Evolutionary conservation across 2,113 vertebrate genomes (phyloP).

Genomic region (Xenopus borealis): DNA sequence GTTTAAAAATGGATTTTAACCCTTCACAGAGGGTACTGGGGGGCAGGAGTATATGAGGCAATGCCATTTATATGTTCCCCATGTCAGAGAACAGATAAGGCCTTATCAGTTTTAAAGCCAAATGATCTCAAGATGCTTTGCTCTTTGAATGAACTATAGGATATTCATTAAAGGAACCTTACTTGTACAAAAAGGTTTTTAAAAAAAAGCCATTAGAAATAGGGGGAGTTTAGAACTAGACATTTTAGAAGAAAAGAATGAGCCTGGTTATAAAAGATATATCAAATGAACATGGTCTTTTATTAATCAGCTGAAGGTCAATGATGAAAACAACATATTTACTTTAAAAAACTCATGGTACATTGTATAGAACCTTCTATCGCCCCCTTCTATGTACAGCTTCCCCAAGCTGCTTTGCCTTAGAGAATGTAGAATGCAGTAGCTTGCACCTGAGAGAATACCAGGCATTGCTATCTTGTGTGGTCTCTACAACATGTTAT

Average conservation of each 20-base stretch:
- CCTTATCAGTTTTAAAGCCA: conserved; percentile 12
- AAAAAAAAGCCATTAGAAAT: conserved; percentile 40
- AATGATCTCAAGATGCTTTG: neutral
- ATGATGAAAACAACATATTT: neutral
- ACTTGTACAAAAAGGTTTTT: conserved; percentile 24
- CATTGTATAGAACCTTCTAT: conserved; percentile 27
- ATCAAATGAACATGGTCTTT: conserved; percentile 33
- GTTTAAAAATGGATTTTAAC: conserved; percentile 15
- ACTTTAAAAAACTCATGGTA: conserved; percentile 21
- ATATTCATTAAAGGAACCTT: conserved; percentile 31
- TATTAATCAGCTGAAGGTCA: conserved; percentile 17
- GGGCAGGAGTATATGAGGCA: conserved; percentile 8
- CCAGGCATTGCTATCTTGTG: conserved; percentile 34
- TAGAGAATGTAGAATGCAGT: conserved; percentile 44
- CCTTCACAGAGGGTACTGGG: neutral
- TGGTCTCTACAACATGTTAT: conserved; percentile 9
- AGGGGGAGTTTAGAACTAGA: conserved; percentile 14
- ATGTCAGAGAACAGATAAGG: conserved; percentile 10
- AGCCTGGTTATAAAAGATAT: conserved; percentile 17
- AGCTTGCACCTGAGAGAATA: conserved; percentile 32
- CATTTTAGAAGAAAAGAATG: neutral
- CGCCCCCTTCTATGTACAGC: conserved; percentile 35
- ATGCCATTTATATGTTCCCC: conserved; percentile 2
- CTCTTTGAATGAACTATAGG: conserved; percentile 1
- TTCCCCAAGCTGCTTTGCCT: conserved; percentile 46